Percentiles rank a stretch among this genome's conserved stretches.
Conservation (phyloP, 2,888 invertebrate species). For the Sthenelais limicola region DNA sequence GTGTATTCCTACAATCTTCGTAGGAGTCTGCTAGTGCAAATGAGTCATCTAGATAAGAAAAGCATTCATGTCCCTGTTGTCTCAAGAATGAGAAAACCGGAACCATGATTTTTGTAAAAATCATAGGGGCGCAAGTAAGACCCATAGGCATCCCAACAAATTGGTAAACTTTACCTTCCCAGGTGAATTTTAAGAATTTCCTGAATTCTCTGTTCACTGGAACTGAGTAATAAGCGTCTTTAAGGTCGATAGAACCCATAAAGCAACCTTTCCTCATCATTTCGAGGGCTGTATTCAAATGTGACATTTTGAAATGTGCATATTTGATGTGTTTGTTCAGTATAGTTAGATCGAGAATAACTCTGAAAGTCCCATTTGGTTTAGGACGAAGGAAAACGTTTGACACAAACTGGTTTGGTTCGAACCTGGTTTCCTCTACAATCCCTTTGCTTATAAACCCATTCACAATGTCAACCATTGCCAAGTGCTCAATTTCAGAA, state of each 20-base stretch:
- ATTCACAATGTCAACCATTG: background rate
- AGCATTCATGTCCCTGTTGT: background rate
- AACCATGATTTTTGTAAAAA: background rate
- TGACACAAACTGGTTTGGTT: background rate
- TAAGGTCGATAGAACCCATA: slow-evolving; percentile 6
- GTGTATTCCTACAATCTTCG: background rate
- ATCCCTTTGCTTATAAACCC: background rate
- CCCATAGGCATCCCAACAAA: slow-evolving; percentile 3
- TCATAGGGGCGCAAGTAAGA: background rate
- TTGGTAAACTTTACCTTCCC: background rate
- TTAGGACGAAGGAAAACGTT: slow-evolving; percentile 4
- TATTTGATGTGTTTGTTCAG: background rate
- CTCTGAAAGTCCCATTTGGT: background rate
- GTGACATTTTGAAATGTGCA: slow-evolving; percentile 11
- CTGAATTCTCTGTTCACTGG: background rate
- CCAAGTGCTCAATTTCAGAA: background rate
- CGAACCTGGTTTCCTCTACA: background rate
- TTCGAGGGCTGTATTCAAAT: background rate
- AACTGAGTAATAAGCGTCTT: slow-evolving; percentile 6
- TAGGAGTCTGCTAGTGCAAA: background rate
- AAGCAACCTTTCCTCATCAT: background rate
- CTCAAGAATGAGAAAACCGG: background rate
- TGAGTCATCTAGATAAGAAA: slow-evolving; percentile 10
- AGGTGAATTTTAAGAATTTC: background rate
- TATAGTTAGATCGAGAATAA: slow-evolving; percentile 5